Base-by-base conservation (phyloP, 2,797 vertebrate genomes). In the Ataeniobius toweri region DNA sequence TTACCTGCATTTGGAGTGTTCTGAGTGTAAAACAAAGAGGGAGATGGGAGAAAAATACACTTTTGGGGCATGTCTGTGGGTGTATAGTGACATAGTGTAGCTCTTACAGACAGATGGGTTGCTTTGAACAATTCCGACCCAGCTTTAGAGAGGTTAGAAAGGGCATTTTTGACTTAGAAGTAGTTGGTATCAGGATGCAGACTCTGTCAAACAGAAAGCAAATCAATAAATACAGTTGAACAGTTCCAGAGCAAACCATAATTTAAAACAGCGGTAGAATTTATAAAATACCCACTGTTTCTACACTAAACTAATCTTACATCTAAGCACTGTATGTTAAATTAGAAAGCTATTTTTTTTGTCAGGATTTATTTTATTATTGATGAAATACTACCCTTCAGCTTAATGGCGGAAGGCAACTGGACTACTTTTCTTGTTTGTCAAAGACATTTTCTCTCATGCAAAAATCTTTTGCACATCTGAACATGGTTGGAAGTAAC, bases 51-150 rank as follows among this genome's bases (percentile, higher is more conserved):
- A 78, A 78, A 84, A 75, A 75, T 58, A 82, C 16, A 9, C 26
- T 73, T 73, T 63, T 72, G 67, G 68, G 59, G 67, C 51, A 16
- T 39, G 39, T 71, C 74, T 78, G 28, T 75, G 36, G 65, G 73
- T 61, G 76, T 46, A 41, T 22, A 55, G 55, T 55, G 44, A 18
- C 41, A 75, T 39, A 76, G 9, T 58, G 56, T 71, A 50, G 50
- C 80, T 65, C 70, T 41, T 55, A 24, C 36, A 73, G 74, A 78
- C 63, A 58, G 79, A 16, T 81, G 76, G 56, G 79, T 71, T 76
- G 56, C 71, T 61, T 79, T 26, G 68, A 73, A 63, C 24, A 73
- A 73, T 53, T 26, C 6, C 74, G 31, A 16, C 16, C 1, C 18
- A 26, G 53, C 0, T 48, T 51, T 39, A 36, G 51, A 80, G 58